These are phyloP conservation scores for rat (Rattus norvegicus) DNA, from an alignment of 2,113 vertebrate genomes.

Conservation along the genomic window GRCr8 NC_086026.1:16703001-16703500, in stretches of 20 bases:
- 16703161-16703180: not conserved
- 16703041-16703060: not conserved
- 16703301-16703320: not conserved
- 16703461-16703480: not conserved
- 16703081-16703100: not conserved
- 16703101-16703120: not conserved
- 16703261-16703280: not conserved
- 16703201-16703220: not conserved
- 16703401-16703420: not conserved
- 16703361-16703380: slow-evolving; percentile 13
- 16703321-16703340: slow-evolving; percentile 6
- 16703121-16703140: not conserved
- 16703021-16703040: not conserved
- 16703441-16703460: slow-evolving; percentile 25
- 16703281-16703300: not conserved
- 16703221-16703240: not conserved
- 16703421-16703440: slow-evolving; percentile 36
- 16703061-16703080: not conserved
- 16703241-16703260: not conserved
- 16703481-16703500: not conserved
- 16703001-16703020: not conserved
- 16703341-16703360: not conserved
- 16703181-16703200: not conserved
- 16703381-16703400: slow-evolving; percentile 26
- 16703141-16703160: not conserved